Evolutionary conservation across 2,797 vertebrate species (phyloP).

Genomic region (Octomys mimax): DNA sequence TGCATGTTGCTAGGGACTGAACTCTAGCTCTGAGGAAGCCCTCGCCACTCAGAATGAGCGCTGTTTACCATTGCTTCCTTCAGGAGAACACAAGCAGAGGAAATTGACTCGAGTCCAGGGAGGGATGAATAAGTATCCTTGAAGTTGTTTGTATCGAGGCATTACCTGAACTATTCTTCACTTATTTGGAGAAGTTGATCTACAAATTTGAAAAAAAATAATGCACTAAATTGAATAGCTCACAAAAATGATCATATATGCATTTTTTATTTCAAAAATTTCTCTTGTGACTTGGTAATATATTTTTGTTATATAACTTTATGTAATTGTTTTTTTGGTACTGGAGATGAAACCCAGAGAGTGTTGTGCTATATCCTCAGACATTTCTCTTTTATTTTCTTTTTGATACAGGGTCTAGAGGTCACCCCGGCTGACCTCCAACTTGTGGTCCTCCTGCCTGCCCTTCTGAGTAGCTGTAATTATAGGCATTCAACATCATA

Average conservation of each 20-base stretch:
- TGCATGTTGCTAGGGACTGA: background rate
- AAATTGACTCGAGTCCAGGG: background rate
- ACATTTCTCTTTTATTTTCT: background rate
- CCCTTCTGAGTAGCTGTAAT: background rate
- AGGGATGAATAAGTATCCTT: background rate
- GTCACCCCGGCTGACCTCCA: background rate
- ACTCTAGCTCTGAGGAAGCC: background rate
- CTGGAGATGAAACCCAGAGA: background rate
- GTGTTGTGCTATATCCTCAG: too few species aligned
- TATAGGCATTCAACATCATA: background rate
- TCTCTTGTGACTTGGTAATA: background rate
- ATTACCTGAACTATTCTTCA: background rate
- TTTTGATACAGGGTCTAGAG: background rate
- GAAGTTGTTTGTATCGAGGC: background rate
- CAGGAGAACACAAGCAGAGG: background rate
- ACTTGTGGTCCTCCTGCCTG: background rate
- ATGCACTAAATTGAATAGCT: background rate
- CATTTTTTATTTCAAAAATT: constrained; percentile 28
- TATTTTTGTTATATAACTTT: background rate
- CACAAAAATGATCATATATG: background rate
- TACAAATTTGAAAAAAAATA: background rate
- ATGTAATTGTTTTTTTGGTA: background rate
- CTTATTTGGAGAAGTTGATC: background rate
- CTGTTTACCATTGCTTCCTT: background rate
- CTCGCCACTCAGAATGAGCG: background rate